Conservation (phyloP, 2,113 vertebrate genomes). For the Laticauda laticaudata region DNA sequence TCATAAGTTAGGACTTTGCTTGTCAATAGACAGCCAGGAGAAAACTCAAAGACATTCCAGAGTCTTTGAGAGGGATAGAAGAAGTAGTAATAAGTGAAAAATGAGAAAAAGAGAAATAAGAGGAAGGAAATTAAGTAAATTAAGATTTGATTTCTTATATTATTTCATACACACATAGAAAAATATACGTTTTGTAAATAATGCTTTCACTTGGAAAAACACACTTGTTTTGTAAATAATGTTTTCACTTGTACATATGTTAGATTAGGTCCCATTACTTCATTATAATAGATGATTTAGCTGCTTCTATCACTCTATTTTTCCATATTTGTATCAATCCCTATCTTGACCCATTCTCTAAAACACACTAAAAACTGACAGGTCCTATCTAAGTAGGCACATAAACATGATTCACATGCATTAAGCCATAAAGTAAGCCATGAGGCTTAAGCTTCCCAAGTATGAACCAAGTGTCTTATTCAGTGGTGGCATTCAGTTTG, state of each 20-base stretch:
- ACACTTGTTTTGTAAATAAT: not conserved
- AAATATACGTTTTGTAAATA: not conserved
- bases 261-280: not conserved
- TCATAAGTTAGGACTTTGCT: not conserved
- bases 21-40: not conserved
- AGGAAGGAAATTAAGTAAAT: not conserved
- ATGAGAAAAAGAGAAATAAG: not conserved
- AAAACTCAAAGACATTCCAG: not conserved
- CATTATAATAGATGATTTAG: not conserved
- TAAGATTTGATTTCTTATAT: not conserved
- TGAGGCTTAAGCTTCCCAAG: not conserved
- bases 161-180: not conserved
- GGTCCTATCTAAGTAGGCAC: not conserved
- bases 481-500: too few species aligned
- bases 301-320: not conserved
- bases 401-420: not conserved
- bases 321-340: not conserved
- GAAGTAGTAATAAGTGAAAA: not conserved
- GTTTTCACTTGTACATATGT: not conserved
- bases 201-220: too few species aligned
- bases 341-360: not conserved
- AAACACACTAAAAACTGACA: not conserved
- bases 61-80: not conserved
- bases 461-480: not conserved
- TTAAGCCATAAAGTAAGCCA: not conserved